Evolutionary conservation across 1,140 invertebrate genomes (phyloP).

Genomic region (Hydropsyche tenuis): DNA sequence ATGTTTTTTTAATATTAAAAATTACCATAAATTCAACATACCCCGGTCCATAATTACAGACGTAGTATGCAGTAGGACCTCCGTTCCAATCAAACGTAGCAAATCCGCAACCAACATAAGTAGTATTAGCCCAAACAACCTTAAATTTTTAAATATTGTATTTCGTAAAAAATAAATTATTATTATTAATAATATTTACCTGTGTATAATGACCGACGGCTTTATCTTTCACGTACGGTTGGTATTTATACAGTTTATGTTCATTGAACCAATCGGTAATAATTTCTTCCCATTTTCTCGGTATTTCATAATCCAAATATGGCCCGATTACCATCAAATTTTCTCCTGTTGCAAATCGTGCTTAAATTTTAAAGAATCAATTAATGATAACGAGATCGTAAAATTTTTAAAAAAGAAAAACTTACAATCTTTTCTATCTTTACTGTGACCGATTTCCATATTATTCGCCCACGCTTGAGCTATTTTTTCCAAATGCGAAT

Average conservation of each 20-base stretch:
- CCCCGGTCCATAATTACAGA: conserved; percentile 21
- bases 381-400: background rate
- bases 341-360: conserved; percentile 1
- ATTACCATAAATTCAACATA: conserved; percentile 5
- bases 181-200: background rate
- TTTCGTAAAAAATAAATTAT: background rate
- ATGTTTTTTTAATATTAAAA: no score
- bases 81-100: background rate
- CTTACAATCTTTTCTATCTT: conserved; percentile 18
- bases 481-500: conserved; percentile 1
- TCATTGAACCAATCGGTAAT: conserved; percentile 17
- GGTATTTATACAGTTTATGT: conserved; percentile 19
- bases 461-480: conserved; percentile 27
- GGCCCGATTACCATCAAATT: background rate
- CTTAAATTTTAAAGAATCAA: background rate
- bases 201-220: conserved; percentile 11
- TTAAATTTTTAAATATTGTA: conserved; percentile 3
- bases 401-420: background rate
- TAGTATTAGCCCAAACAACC: conserved; percentile 22
- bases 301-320: background rate
- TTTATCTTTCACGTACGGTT: background rate
- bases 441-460: conserved; percentile 19
- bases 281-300: conserved; percentile 8
- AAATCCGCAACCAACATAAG: conserved; percentile 17
- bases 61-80: background rate